A percentile compares a stretch with the other conserved stretches of the same genome.
Conservation (phyloP, 2,113 vertebrate genomes). For the Elgaria multicarinata region DNA sequence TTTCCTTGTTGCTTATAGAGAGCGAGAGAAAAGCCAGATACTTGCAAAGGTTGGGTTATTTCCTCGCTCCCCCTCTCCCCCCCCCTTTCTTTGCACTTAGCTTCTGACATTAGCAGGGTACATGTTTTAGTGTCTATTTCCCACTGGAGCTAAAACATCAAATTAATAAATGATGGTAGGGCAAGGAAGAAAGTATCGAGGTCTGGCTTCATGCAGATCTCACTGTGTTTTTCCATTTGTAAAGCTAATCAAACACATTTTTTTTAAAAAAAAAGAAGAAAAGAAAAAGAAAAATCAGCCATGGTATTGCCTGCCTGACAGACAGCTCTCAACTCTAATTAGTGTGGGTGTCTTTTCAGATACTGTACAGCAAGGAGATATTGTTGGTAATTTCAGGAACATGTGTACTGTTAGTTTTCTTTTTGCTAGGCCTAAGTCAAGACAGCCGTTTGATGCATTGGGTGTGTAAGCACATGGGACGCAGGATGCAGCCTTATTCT, state of each 20-base stretch:
- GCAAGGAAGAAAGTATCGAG: conserved; percentile 47
- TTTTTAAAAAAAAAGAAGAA: background rate
- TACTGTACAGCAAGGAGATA: background rate
- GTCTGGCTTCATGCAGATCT: conserved; percentile 55
- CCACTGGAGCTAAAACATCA: conserved; percentile 33
- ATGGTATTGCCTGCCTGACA: conserved; percentile 49
- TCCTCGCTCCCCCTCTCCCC: background rate
- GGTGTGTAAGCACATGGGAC: background rate
- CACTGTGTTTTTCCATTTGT: conserved; percentile 61
- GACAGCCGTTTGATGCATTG: background rate
- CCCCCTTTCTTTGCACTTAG: conserved; percentile 21
- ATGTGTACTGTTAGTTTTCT: background rate
- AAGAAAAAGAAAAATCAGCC: conserved; percentile 15
- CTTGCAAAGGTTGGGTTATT: conserved; percentile 38
- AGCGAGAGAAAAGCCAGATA: conserved; percentile 45
- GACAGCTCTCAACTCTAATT: conserved; percentile 52
- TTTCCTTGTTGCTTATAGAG: conserved; percentile 53
- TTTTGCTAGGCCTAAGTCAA: background rate
- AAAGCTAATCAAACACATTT: conserved; percentile 61
- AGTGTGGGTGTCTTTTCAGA: conserved; percentile 38
- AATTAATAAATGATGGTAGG: conserved; percentile 52
- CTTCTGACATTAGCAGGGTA: conserved; percentile 40
- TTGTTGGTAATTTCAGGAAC: conserved; percentile 10
- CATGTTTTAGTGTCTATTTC: conserved; percentile 46
- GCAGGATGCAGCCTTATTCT: background rate